Conservation (phyloP, 2,797 vertebrate genomes). For the Chiloscyllium punctatum region DNA sequence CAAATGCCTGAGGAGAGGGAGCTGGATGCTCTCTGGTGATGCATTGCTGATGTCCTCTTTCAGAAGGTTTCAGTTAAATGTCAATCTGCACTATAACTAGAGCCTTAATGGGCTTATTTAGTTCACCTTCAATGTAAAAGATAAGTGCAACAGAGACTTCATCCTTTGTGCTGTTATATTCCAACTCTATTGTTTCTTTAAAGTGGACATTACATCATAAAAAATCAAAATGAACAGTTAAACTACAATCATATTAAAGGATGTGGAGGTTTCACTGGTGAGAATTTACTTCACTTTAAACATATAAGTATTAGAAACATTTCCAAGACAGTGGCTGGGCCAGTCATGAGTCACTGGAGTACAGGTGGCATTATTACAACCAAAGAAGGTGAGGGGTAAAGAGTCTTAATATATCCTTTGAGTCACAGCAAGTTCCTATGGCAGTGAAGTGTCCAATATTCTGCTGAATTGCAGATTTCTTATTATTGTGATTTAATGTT, state of each 20-base stretch:
- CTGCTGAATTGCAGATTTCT: not conserved
- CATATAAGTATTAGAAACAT: not conserved
- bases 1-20: not conserved
- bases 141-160: not conserved
- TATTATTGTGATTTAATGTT: not conserved
- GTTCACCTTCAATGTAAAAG: not conserved
- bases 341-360: not conserved
- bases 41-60: not conserved
- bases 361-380: not conserved
- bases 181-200: not conserved
- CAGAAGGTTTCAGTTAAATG: conserved; percentile 10
- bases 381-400: not conserved
- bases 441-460: not conserved
- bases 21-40: not conserved
- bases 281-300: not conserved
- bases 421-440: not conserved
- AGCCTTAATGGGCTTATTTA: not conserved
- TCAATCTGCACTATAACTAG: not conserved
- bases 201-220: not conserved
- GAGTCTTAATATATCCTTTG: not conserved
- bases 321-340: not conserved
- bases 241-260: not conserved
- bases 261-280: not conserved
- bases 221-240: not conserved
- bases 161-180: not conserved